phyloP scores from a whole-genome alignment of 2,888 invertebrate genomes.

The Drosophila maculinotata region DNA sequence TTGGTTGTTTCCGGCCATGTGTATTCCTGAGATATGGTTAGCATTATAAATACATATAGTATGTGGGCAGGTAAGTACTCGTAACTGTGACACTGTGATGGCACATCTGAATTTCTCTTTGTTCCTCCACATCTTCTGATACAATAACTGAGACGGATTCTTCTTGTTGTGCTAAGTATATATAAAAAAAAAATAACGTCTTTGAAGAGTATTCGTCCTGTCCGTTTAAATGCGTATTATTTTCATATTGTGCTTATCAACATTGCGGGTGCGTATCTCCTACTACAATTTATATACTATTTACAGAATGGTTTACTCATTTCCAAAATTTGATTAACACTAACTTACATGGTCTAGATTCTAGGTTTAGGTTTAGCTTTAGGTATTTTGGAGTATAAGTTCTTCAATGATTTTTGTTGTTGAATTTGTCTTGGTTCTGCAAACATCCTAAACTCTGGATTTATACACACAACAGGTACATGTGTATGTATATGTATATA shows the following conservation, averaged over 20 bases:
- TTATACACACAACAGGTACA: conserved; percentile 74
- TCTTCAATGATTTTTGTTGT: conserved; percentile 31
- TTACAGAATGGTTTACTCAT: conserved; percentile 45
- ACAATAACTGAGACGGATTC: conserved; percentile 58
- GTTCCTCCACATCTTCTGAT: conserved; percentile 32
- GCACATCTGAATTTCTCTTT: conserved; percentile 76
- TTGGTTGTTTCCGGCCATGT: conserved; percentile 59
- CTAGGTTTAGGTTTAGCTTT: conserved; percentile 43
- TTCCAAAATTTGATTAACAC: conserved; percentile 19
- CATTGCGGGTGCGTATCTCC: conserved; percentile 35
- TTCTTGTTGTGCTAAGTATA: too few species aligned
- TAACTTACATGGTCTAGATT: conserved; percentile 39
- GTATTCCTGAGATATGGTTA: conserved; percentile 73
- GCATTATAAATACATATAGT: conserved; percentile 38
- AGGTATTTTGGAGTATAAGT: conserved; percentile 53
- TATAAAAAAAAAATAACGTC: neutral
- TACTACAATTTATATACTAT: conserved; percentile 40
- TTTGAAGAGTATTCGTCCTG: conserved; percentile 22
- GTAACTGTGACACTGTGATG: conserved; percentile 70
- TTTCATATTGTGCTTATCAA: conserved; percentile 1
- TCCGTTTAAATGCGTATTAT: conserved; percentile 25
- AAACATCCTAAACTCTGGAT: conserved; percentile 27
- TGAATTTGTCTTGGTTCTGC: conserved; percentile 38
- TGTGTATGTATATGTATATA: conserved; percentile 51
- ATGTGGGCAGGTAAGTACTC: conserved; percentile 38